These are phyloP conservation scores for Ligdia adustata DNA, from an alignment of 2,888 invertebrate genomes.

Conservation along the genomic window DNA sequence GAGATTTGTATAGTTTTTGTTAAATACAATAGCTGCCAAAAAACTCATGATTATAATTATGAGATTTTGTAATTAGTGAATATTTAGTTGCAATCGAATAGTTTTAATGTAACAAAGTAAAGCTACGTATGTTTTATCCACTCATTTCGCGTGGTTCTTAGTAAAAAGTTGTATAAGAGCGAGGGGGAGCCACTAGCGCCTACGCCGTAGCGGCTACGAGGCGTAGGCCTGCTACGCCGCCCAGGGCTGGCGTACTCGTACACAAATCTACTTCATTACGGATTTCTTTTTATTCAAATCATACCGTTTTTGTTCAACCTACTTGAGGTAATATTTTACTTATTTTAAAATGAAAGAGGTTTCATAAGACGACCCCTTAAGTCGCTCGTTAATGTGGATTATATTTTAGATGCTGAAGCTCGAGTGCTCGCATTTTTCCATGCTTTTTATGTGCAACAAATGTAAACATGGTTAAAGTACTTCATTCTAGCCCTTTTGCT, in stretches of 20 bases:
- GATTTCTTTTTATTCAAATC: slow-evolving; percentile 30
- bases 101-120: slow-evolving; percentile 51
- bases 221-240: slow-evolving; percentile 55
- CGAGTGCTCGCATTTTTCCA: not conserved
- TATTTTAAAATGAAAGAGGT: slow-evolving; percentile 15
- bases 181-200: slow-evolving; percentile 63
- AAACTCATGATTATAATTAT: too few species aligned
- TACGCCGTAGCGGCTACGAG: slow-evolving; percentile 59
- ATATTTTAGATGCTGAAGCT: slow-evolving; percentile 6
- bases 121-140: slow-evolving; percentile 81
- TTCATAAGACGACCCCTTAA: slow-evolving; percentile 15
- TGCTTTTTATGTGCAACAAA: too few species aligned
- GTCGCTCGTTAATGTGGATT: slow-evolving; percentile 5
- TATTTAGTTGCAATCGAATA: slow-evolving; percentile 1
- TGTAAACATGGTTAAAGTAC: too few species aligned
- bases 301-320: slow-evolving; percentile 14
- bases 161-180: slow-evolving; percentile 75
- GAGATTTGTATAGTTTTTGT: too few species aligned
- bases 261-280: slow-evolving; percentile 42
- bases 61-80: too few species aligned
- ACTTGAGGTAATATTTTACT: slow-evolving; percentile 17
- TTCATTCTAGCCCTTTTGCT: too few species aligned
- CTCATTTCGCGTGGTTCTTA: slow-evolving; percentile 82
- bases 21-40: too few species aligned
- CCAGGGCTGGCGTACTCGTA: slow-evolving; percentile 50